Conservation (phyloP, 2,888 invertebrate species). For the Hofmannophila pseudospretella region DNA sequence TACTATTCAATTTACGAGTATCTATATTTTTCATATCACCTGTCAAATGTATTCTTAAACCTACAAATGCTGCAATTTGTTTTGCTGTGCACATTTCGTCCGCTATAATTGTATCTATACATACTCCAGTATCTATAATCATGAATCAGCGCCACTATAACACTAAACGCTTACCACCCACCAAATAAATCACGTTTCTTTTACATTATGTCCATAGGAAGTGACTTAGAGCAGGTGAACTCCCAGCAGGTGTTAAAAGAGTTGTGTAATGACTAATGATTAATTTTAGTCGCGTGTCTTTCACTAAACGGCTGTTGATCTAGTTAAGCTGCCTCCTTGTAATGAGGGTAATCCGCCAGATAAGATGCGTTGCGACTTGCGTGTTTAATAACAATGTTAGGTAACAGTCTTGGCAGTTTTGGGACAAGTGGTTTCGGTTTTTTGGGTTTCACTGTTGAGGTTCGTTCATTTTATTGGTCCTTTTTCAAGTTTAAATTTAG, state of each 20-base stretch:
- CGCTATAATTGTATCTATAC: too few species aligned
- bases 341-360: conserved; percentile 20
- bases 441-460: background rate
- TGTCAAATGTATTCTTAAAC: too few species aligned
- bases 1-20: too few species aligned
- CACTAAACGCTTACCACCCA: background rate
- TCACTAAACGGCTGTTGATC: background rate
- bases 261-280: conserved; percentile 4
- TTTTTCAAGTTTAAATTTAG: too few species aligned
- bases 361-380: conserved; percentile 15
- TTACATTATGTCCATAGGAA: background rate
- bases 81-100: too few species aligned
- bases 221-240: conserved; percentile 8
- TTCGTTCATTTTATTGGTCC: too few species aligned
- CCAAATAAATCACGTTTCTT: too few species aligned
- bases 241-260: conserved; percentile 8
- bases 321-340: conserved; percentile 4
- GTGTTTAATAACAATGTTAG: conserved; percentile 13
- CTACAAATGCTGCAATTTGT: too few species aligned
- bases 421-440: background rate
- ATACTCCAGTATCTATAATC: too few species aligned
- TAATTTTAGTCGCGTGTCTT: conserved; percentile 12
- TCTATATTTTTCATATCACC: too few species aligned
- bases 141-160: too few species aligned
- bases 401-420: conserved; percentile 1